Conservation (phyloP, 1,140 invertebrate species). For the Pseudomyrmex concolor region DNA sequence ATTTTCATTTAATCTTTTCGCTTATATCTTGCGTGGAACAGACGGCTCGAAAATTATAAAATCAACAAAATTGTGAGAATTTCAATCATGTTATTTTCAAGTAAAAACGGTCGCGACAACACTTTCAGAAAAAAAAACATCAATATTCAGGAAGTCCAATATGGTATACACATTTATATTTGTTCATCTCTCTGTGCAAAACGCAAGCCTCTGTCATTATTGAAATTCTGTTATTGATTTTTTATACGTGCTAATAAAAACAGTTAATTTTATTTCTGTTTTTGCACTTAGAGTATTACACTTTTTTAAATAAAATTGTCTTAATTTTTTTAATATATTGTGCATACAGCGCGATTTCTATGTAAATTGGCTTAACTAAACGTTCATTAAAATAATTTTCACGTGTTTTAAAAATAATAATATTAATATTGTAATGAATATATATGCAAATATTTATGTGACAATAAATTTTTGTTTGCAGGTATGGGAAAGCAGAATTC, state of each 20-base stretch:
- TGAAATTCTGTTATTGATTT: conserved; percentile 30
- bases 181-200: background rate
- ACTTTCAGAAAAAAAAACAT: conserved; percentile 1
- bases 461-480: conserved; percentile 9
- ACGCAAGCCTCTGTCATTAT: background rate
- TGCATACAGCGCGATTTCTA: too few species aligned
- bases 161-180: conserved; percentile 20
- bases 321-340: too few species aligned
- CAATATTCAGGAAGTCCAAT: conserved; percentile 21
- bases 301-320: too few species aligned
- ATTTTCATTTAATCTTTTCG: too few species aligned
- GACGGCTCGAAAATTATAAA: too few species aligned
- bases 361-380: too few species aligned
- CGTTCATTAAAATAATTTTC: too few species aligned
- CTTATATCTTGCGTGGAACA: too few species aligned
- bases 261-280: conserved; percentile 19
- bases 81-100: too few species aligned
- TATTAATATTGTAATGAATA: background rate
- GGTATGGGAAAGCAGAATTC: conserved; percentile 38
- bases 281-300: background rate
- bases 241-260: conserved; percentile 3
- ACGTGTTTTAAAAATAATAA: too few species aligned
- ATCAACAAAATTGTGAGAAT: too few species aligned
- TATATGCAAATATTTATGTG: background rate
- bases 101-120: conserved; percentile 14